Conservation (phyloP, 2,888 invertebrate species). For the Cybosia mesomella region DNA sequence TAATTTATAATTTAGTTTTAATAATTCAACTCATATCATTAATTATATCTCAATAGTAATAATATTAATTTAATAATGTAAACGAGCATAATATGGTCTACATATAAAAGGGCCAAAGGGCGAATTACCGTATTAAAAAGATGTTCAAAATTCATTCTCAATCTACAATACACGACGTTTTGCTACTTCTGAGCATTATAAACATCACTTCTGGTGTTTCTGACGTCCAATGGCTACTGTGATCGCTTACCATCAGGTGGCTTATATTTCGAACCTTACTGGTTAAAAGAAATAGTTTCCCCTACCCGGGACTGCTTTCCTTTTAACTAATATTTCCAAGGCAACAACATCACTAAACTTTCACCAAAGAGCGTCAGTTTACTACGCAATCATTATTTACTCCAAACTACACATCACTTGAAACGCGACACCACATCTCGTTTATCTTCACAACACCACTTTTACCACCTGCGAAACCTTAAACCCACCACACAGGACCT, state of each 20-base stretch:
- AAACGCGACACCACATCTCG: conserved; percentile 54
- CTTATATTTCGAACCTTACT: not conserved
- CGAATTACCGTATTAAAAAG: no score
- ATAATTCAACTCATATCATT: no score
- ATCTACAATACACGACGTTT: no score
- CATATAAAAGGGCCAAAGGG: no score
- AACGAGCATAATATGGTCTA: no score
- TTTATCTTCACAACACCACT: conserved; percentile 41
- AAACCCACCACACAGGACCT: conserved; percentile 13
- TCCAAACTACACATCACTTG: conserved; percentile 69
- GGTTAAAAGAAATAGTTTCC: not conserved
- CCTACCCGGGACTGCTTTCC: not conserved
- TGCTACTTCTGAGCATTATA: no score
- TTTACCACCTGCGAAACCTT: conserved; percentile 26
- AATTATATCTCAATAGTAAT: no score
- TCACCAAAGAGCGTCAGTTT: conserved; percentile 39
- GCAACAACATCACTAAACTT: not conserved
- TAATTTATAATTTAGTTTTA: no score
- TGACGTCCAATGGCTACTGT: not conserved
- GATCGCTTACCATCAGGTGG: not conserved
- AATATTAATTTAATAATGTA: no score
- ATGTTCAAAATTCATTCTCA: no score
- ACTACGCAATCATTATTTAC: conserved; percentile 67
- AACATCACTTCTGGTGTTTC: not conserved
- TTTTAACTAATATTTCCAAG: not conserved